These are phyloP conservation scores for Celastrina argiolus DNA, from an alignment of 2,888 invertebrate genomes.

Conservation along the genomic window DNA sequence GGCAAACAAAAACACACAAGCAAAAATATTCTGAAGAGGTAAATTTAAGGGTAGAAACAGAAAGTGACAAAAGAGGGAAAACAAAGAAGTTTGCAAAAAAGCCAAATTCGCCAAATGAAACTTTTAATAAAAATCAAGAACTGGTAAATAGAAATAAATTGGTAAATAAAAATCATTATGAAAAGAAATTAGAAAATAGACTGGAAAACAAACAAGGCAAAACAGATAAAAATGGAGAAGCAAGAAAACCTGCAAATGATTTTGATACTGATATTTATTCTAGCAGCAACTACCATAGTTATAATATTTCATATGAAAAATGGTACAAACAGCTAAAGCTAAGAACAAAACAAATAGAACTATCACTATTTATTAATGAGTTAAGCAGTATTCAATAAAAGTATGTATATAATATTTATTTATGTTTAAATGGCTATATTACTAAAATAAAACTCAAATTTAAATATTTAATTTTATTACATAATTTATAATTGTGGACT, in stretches of 20 bases:
- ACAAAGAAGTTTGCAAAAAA: not conserved
- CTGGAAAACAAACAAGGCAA: not conserved
- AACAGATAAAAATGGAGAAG: not conserved
- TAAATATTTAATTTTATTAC: slow-evolving; percentile 1
- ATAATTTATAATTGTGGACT: slow-evolving; percentile 13
- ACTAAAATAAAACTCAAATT: not conserved
- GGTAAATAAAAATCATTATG: not conserved
- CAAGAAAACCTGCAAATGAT: not conserved
- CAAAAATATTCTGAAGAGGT: not conserved
- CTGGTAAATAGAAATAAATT: not conserved
- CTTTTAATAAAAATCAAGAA: not conserved
- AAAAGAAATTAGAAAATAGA: not conserved
- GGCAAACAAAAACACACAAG: not conserved
- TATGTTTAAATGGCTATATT: not conserved
- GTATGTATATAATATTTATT: slow-evolving; percentile 7
- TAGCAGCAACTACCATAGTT: not conserved
- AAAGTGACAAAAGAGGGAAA: not conserved
- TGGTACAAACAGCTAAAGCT: slow-evolving; percentile 59
- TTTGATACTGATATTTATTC: not conserved
- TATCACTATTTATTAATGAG: slow-evolving; percentile 53
- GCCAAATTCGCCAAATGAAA: not conserved
- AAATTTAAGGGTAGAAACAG: not conserved
- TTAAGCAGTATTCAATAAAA: slow-evolving; percentile 40
- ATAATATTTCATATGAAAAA: slow-evolving; percentile 28
- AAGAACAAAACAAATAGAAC: slow-evolving; percentile 50